Conservation (phyloP, 2,113 vertebrate genomes). For the Mirza zaza region DNA sequence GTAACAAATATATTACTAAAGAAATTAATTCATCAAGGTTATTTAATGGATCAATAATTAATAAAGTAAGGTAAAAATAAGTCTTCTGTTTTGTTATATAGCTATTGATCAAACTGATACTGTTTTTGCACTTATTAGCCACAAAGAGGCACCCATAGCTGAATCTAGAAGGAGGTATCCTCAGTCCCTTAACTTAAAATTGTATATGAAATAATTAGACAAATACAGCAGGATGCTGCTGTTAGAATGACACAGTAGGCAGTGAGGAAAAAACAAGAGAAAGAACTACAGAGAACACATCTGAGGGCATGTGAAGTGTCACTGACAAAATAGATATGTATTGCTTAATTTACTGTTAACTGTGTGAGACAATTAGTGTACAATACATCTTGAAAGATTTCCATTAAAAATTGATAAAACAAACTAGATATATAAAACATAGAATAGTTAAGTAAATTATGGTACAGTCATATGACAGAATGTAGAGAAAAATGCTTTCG, state of each 20-base stretch:
- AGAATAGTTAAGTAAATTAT: background rate
- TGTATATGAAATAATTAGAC: background rate
- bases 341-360: background rate
- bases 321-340: background rate
- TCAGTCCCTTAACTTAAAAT: background rate
- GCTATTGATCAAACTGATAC: background rate
- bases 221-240: background rate
- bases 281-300: background rate
- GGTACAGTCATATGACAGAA: background rate
- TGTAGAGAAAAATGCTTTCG: slow-evolving; percentile 1
- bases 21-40: slow-evolving; percentile 39
- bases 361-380: background rate
- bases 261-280: background rate
- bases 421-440: background rate
- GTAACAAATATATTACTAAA: background rate
- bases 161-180: background rate
- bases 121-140: background rate
- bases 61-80: slow-evolving; percentile 26
- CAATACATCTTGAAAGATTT: slow-evolving; percentile 1
- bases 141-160: background rate
- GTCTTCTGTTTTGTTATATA: background rate
- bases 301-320: background rate
- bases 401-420: background rate
- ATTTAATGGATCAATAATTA: background rate
- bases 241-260: background rate